Evolutionary conservation across 2,797 vertebrate genomes (phyloP), one percentile per base, ranked within the genome.

Genomic region (Heliangelus exortis): DNA sequence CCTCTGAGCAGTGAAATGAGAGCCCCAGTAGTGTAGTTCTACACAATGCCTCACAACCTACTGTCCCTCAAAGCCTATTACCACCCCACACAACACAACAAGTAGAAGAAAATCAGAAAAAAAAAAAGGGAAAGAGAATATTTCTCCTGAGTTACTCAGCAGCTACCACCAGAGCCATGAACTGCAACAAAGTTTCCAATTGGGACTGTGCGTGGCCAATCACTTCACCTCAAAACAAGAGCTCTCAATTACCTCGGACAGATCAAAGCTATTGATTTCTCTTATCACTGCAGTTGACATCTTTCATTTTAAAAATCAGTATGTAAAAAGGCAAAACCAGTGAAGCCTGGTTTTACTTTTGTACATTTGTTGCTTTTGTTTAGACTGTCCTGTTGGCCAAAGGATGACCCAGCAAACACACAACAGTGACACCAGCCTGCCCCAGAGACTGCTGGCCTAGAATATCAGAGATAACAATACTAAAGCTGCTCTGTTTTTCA

Each of bases 171-270:
- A 39, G 34, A 89, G 22, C 31, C 3, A 47, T 6, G 5, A 74
- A 54, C 23, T 16, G 6, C 0, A 0, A 61, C 41, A 1, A 63
- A 36, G 12, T 31, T 47, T 50, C 22, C 48, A 34, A 34, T 0
- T 7, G 22, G 22, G 43, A 62, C 72, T 7, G 18, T 19, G 36
- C 17, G 48, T 55, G 18, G 31, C 39, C 25, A 63, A 11, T 48
- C 16, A 39, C 65, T 62, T 50, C 8, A 57, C 19, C 45, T 72
- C 41, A 48, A 51, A 71, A 90, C 20, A 31, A 59, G 17, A 72
- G 18, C 50, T 26, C 23, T 50, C 65, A 12, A 12, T 23, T 72
- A 75, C 62, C 61, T 74, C 21, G 14, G 11, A 47, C 0, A 83
- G 43, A 66, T 11, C 36, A 90, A 92, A 58, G 13, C 7, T 6